phyloP scores from a whole-genome alignment of 2,113 vertebrate genomes.

The Epinephelus lanceolatus region DNA sequence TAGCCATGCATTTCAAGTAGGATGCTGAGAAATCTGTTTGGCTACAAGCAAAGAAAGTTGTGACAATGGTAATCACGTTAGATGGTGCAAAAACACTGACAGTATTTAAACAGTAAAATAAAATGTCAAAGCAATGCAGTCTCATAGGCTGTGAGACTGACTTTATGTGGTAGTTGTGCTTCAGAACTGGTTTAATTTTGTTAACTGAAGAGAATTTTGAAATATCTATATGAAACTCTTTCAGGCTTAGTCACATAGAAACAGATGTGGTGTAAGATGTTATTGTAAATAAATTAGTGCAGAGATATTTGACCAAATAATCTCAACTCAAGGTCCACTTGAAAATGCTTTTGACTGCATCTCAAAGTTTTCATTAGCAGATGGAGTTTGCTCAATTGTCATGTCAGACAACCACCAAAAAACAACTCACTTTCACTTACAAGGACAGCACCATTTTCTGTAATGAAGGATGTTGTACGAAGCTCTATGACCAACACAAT shows the following conservation, averaged over 20 bases:
- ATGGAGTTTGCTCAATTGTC: background rate
- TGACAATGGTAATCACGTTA: background rate
- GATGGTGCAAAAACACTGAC: background rate
- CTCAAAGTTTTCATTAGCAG: background rate
- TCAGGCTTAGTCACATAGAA: background rate
- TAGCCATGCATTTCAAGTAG: conserved; percentile 10
- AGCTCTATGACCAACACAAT: background rate
- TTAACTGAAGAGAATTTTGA: background rate
- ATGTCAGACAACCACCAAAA: no score
- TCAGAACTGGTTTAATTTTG: background rate
- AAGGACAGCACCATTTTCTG: background rate
- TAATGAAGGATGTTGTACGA: background rate
- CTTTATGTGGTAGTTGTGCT: conserved; percentile 10
- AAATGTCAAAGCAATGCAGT: conserved; percentile 26
- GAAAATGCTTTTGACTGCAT: background rate
- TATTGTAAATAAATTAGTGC: background rate
- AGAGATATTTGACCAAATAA: background rate
- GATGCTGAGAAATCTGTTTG: conserved; percentile 15
- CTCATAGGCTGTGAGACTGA: background rate
- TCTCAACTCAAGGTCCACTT: background rate
- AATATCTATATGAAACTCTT: background rate
- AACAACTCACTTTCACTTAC: no score
- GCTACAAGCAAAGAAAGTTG: background rate
- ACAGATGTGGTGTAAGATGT: background rate
- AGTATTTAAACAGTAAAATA: conserved; percentile 7